These are phyloP conservation scores for Ormyrus labotus DNA, from an alignment of 2,888 invertebrate species.

Conservation along the genomic window DNA sequence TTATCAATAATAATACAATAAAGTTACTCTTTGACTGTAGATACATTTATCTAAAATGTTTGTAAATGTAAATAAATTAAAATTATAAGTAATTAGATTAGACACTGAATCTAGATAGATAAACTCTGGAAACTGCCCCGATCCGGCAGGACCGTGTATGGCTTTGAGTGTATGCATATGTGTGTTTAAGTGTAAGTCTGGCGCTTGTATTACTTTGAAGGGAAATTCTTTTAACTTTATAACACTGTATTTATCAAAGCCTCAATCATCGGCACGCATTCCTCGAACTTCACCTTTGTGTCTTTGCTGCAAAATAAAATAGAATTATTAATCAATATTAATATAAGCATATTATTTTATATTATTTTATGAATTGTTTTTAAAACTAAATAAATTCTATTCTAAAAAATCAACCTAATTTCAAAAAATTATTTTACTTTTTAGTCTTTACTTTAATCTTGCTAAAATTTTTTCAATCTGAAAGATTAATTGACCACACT, in stretches of 20 bases:
- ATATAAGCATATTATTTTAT: too few relatives aligned
- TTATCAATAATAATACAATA: constrained; percentile 59
- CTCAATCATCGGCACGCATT: constrained; percentile 86
- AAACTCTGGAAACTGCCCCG: constrained; percentile 71
- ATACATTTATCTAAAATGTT: constrained; percentile 74
- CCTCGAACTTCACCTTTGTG: constrained; percentile 92
- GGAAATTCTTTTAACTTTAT: constrained; percentile 72
- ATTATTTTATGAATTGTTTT: too few relatives aligned
- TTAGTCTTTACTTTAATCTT: too few relatives aligned
- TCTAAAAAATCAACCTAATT: too few relatives aligned
- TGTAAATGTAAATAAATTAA: constrained; percentile 74
- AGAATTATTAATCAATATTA: neutral
- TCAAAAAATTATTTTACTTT: too few relatives aligned
- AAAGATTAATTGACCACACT: too few relatives aligned
- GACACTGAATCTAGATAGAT: constrained; percentile 74
- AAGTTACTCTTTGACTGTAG: constrained; percentile 67
- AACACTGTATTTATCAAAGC: constrained; percentile 68
- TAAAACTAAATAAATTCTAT: too few relatives aligned
- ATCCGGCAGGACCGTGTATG: constrained; percentile 69
- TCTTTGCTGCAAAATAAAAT: constrained; percentile 79
- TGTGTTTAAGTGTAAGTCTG: constrained; percentile 54
- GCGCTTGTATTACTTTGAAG: constrained; percentile 62
- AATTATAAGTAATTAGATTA: constrained; percentile 71
- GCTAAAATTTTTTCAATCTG: too few relatives aligned
- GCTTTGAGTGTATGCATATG: constrained; percentile 64